phyloP scores from a whole-genome alignment of 2,888 invertebrate species.

The Nemapogon koenigi region DNA sequence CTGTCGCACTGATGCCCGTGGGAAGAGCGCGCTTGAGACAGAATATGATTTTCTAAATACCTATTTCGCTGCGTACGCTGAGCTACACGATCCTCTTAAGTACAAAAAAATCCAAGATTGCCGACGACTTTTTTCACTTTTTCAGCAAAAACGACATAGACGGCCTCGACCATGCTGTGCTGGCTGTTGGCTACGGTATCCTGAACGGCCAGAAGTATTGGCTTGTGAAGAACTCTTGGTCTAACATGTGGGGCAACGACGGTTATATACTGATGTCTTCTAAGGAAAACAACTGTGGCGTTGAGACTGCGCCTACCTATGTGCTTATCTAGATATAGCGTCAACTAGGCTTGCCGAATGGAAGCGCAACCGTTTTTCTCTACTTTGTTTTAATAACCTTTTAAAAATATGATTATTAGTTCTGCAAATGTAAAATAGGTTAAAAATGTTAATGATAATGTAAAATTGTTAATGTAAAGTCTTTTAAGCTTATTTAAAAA shows the following conservation, averaged over 20 bases:
- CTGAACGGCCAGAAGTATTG: constrained; percentile 87
- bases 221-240: constrained; percentile 97
- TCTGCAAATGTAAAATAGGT: too few species aligned
- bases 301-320: constrained; percentile 85
- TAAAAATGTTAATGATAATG: too few species aligned
- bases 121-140: constrained; percentile 12
- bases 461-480: constrained; percentile 11
- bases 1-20: too few species aligned
- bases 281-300: constrained; percentile 92
- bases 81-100: too few species aligned
- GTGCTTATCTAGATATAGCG: constrained; percentile 64
- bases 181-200: constrained; percentile 91
- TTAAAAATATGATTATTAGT: too few species aligned
- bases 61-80: too few species aligned
- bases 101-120: too few species aligned
- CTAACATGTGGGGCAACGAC: constrained; percentile 96
- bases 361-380: too few species aligned
- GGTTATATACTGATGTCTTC: constrained; percentile 93
- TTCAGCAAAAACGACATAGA: constrained; percentile 76
- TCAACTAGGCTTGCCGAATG: not conserved
- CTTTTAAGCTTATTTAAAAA: constrained; percentile 5
- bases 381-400: constrained; percentile 9
- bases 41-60: too few species aligned
- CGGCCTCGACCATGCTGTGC: constrained; percentile 88
- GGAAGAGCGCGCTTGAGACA: too few species aligned